Percentiles rank a stretch among this genome's conserved stretches.
phyloP scores from a whole-genome alignment of 2,888 invertebrate species.

The Gymnoscelis rufifasciata region DNA sequence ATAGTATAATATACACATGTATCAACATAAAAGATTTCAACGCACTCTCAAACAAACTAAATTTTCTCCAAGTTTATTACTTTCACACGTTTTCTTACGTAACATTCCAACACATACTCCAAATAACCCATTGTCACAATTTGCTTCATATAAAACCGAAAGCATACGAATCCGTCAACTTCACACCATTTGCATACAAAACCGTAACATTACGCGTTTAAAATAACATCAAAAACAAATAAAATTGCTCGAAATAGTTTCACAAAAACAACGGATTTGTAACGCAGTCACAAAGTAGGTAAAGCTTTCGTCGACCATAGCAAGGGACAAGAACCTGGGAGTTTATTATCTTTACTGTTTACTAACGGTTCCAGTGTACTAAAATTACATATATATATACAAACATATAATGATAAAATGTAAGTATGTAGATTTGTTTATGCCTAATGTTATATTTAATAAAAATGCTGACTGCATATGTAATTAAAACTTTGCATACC shows the following conservation, averaged over 20 bases:
- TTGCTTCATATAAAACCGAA: conserved; percentile 1
- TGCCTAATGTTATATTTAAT: too few relatives aligned
- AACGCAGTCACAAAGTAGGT: conserved; percentile 16
- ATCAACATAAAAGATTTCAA: not conserved
- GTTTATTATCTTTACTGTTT: not conserved
- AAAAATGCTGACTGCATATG: too few relatives aligned
- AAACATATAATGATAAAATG: too few relatives aligned
- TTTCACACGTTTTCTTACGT: too few relatives aligned
- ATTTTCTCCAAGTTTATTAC: not conserved
- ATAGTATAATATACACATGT: too few relatives aligned
- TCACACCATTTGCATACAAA: not conserved
- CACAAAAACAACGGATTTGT: conserved; percentile 16
- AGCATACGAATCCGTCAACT: not conserved
- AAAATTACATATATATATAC: too few relatives aligned
- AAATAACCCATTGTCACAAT: not conserved
- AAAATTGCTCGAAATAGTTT: conserved; percentile 7
- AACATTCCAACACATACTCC: too few relatives aligned
- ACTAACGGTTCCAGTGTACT: too few relatives aligned
- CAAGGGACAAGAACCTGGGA: not conserved
- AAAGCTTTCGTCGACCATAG: not conserved
- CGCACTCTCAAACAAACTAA: not conserved
- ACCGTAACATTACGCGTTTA: conserved; percentile 4
- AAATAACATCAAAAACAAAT: conserved; percentile 18
- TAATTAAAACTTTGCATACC: too few relatives aligned
- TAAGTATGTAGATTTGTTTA: too few relatives aligned